A percentile compares a stretch with the other conserved stretches of the same genome.
These are phyloP conservation scores for Ephialtes manifestator DNA, from an alignment of 2,888 invertebrate species.

Conservation along the genomic window DNA sequence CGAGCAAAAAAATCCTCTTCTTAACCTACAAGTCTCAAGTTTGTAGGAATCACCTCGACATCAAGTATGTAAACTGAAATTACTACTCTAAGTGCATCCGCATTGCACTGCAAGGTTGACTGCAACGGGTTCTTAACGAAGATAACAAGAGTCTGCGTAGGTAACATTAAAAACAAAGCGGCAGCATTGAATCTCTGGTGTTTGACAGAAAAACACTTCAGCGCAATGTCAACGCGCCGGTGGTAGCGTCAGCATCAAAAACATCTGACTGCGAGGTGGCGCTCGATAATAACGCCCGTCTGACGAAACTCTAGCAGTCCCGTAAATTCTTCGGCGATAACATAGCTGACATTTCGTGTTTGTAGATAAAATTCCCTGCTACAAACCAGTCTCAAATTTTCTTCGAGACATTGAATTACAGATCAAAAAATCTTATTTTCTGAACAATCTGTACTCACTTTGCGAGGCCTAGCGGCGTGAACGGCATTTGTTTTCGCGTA, in stretches of 20 bases:
- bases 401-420: background rate
- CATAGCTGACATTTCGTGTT: constrained; percentile 11
- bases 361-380: constrained; percentile 12
- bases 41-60: background rate
- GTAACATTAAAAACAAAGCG: background rate
- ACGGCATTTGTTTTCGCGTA: constrained; percentile 85
- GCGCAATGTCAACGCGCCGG: constrained; percentile 64
- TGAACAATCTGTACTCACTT: constrained; percentile 82
- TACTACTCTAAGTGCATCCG: background rate
- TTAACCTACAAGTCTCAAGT: background rate
- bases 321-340: constrained; percentile 55
- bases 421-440: background rate
- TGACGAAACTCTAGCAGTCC: constrained; percentile 8
- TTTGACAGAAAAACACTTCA: constrained; percentile 26
- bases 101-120: background rate
- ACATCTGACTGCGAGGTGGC: constrained; percentile 50
- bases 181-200: background rate
- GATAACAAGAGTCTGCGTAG: background rate
- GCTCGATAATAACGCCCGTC: constrained; percentile 57
- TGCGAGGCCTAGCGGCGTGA: constrained; percentile 87
- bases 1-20: background rate
- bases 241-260: constrained; percentile 63
- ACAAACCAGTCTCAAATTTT: background rate
- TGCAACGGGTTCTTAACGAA: background rate
- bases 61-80: background rate